phyloP scores from a whole-genome alignment of 2,113 vertebrate genomes.

The Delphinus delphis region DNA sequence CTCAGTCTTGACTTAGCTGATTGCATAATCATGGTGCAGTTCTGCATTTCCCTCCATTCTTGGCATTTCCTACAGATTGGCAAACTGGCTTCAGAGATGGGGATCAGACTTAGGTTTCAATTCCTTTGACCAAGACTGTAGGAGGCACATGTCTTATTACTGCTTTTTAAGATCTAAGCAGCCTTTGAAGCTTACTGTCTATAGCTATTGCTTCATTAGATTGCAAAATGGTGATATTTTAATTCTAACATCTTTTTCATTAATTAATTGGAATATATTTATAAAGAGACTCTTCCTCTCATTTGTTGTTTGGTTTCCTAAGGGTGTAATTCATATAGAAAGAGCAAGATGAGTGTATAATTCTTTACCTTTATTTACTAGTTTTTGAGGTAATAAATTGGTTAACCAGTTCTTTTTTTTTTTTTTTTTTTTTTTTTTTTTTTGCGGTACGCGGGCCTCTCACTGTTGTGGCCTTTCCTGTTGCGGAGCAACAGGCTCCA shows the following conservation, averaged over 20 bases:
- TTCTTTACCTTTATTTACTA: slow-evolving; percentile 5
- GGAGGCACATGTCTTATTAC: background rate
- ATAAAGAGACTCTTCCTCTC: background rate
- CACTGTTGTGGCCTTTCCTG: too few species aligned
- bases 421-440: too few species aligned
- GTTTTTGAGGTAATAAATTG: too few species aligned
- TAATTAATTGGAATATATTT: background rate
- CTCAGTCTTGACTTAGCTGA: background rate
- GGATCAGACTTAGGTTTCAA: background rate
- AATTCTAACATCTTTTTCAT: slow-evolving; percentile 8
- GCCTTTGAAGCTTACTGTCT: background rate
- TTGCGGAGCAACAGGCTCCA: too few species aligned
- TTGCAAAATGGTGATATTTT: slow-evolving; percentile 1
- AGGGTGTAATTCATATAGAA: background rate
- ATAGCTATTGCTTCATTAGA: background rate
- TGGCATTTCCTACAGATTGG: background rate
- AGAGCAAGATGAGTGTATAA: background rate
- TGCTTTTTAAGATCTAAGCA: background rate
- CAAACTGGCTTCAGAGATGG: background rate
- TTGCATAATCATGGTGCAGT: background rate
- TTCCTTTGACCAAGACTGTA: background rate
- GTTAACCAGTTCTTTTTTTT: too few species aligned
- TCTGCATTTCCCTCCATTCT: background rate
- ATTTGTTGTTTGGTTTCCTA: background rate
- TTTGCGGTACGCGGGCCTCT: too few species aligned